Percentiles rank a stretch among this genome's conserved stretches.
phyloP scores from a whole-genome alignment of 2,888 invertebrate genomes.

The Chrysodeixis includens region DNA sequence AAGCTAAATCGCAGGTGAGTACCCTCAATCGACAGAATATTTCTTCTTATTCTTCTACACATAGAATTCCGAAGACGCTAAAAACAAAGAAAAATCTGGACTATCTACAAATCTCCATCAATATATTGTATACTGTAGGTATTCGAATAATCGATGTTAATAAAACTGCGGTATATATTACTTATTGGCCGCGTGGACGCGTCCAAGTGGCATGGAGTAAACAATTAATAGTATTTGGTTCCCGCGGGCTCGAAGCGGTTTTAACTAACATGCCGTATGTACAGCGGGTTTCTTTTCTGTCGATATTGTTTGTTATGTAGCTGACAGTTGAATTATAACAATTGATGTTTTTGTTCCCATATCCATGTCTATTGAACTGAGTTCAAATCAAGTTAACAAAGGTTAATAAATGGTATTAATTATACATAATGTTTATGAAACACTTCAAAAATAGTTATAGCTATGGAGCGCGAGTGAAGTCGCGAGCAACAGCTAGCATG shows the following conservation, averaged over 20 bases:
- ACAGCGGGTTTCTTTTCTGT: constrained; percentile 59
- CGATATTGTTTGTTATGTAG: background rate
- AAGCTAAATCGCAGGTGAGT: no score
- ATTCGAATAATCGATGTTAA: constrained; percentile 17
- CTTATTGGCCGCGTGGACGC: constrained; percentile 25
- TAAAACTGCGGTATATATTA: constrained; percentile 18
- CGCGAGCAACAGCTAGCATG: no score
- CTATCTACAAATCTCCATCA: background rate
- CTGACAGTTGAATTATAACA: no score
- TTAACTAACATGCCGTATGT: constrained; percentile 63
- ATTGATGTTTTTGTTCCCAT: no score
- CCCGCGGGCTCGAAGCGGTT: constrained; percentile 82
- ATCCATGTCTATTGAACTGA: no score
- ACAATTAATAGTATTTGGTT: constrained; percentile 79
- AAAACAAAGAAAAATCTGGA: background rate
- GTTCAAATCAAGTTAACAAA: no score
- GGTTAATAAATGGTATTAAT: no score
- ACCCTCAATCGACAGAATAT: no score
- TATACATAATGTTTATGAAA: no score
- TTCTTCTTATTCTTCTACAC: background rate
- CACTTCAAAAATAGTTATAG: no score
- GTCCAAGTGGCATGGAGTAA: constrained; percentile 55
- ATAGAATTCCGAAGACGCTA: background rate
- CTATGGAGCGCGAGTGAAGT: no score
- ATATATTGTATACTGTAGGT: background rate